These are phyloP conservation scores for Archivesica marissinica DNA, from an alignment of 1,140 invertebrate genomes.

Conservation along the genomic window DNA sequence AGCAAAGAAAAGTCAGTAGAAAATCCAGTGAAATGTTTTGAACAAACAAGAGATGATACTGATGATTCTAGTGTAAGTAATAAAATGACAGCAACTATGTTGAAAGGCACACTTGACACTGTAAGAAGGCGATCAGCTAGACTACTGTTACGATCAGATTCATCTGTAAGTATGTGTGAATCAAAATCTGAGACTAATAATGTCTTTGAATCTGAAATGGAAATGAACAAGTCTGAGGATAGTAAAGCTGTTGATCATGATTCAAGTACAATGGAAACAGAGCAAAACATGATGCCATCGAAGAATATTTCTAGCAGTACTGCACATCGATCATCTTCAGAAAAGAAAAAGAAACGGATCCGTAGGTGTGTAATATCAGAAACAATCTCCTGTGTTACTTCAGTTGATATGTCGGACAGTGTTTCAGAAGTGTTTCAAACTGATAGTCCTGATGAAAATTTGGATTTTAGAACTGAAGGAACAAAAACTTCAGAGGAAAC, in stretches of 20 bases:
- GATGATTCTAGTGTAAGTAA: background rate
- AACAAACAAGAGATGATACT: too few species aligned
- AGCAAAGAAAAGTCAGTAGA: too few species aligned
- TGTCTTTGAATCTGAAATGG: background rate
- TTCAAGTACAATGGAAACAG: background rate
- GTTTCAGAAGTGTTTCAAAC: background rate
- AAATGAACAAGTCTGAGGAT: background rate
- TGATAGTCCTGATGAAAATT: background rate
- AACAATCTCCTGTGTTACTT: conserved; percentile 16
- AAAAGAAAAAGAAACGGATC: background rate
- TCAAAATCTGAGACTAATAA: background rate
- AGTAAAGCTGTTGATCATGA: background rate
- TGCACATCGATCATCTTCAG: background rate
- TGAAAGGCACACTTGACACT: background rate
- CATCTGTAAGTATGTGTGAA: background rate
- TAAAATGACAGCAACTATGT: background rate
- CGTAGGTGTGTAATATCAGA: conserved; percentile 18
- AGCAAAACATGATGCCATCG: background rate
- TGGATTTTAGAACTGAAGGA: background rate
- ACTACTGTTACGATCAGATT: background rate
- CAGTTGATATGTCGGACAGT: background rate
- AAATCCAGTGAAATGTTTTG: too few species aligned
- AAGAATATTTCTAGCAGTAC: background rate
- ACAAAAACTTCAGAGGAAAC: background rate
- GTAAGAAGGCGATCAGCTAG: background rate